These are phyloP conservation scores for Oceanodroma leucorhoa DNA, from an alignment of 2,797 vertebrate species.

Conservation along the genomic window DNA sequence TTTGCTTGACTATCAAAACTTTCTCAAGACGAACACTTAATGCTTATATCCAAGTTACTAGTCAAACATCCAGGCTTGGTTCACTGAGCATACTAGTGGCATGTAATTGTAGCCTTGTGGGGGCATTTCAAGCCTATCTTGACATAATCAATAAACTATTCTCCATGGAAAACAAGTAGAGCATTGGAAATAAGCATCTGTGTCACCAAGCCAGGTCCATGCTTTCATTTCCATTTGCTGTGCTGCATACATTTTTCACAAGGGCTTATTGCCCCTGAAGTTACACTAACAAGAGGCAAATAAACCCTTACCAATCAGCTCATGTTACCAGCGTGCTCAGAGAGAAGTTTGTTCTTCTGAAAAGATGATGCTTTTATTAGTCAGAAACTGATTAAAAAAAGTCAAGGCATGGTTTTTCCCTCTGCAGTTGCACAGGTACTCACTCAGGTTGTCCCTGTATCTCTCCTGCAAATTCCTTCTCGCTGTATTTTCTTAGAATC, in stretches of 20 bases:
- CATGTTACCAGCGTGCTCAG: fast-evolving
- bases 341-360: background rate
- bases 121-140: background rate
- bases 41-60: background rate
- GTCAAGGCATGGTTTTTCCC: background rate
- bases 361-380: background rate
- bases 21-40: background rate
- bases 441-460: background rate
- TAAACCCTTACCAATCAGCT: background rate
- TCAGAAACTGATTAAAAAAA: background rate
- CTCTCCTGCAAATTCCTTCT: background rate
- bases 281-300: background rate
- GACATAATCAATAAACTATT: slow-evolving; percentile 25
- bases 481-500: background rate
- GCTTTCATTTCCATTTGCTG: background rate
- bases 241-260: background rate
- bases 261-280: background rate
- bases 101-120: background rate
- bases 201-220: background rate
- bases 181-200: background rate
- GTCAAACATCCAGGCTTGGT: background rate
- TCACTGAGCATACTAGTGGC: background rate
- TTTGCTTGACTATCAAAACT: background rate
- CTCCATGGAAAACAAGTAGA: background rate
- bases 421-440: background rate